Percentiles rank a stretch among this genome's conserved stretches.
phyloP scores from a whole-genome alignment of 2,888 invertebrate genomes.

The Cephonodes hylas region DNA sequence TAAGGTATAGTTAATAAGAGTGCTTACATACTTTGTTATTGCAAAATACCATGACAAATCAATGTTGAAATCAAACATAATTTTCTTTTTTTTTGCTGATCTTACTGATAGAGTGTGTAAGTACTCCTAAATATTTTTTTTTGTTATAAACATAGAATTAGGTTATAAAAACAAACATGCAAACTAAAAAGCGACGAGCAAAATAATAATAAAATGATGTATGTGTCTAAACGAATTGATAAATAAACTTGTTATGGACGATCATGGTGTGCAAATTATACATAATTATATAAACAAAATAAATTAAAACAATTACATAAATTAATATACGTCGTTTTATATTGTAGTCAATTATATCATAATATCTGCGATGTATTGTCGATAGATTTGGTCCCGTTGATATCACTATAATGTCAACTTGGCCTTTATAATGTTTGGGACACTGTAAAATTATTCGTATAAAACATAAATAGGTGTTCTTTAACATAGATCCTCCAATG shows the following conservation, averaged over 20 bases:
- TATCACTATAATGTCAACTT: not conserved
- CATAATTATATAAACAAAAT: conserved; percentile 44
- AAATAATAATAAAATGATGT: conserved; percentile 47
- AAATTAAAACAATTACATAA: conserved; percentile 33
- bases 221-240: conserved; percentile 34
- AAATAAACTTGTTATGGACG: conserved; percentile 47
- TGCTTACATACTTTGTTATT: not conserved
- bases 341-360: not conserved
- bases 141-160: conserved; percentile 17
- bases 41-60: not conserved
- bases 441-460: too few species aligned
- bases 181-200: conserved; percentile 61
- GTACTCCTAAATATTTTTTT: not conserved
- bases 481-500: too few species aligned
- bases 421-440: too few species aligned
- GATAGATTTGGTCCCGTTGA: not conserved
- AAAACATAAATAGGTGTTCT: too few species aligned
- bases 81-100: not conserved
- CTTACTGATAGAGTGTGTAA: not conserved
- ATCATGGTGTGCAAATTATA: conserved; percentile 72
- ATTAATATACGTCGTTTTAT: not conserved
- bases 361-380: not conserved
- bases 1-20: not conserved
- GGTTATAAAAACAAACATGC: conserved; percentile 39
- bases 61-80: not conserved